Percentiles rank a stretch among this genome's conserved stretches.
Evolutionary conservation across 2,797 vertebrate genomes (phyloP).

Genomic region (Anniella stebbinsi): DNA sequence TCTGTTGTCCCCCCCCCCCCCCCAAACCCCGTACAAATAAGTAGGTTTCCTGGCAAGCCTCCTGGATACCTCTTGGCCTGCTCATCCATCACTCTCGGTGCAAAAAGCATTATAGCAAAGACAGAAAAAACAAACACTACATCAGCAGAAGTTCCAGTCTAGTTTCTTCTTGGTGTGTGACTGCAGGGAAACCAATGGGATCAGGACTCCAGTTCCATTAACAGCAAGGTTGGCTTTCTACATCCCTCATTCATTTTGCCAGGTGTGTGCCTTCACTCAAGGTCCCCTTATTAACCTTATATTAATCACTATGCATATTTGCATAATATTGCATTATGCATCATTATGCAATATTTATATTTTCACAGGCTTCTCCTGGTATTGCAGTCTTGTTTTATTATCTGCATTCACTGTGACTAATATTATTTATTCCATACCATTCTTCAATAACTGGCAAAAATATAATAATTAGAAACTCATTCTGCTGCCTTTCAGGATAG

Average conservation of each 20-base stretch:
- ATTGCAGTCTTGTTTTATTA: slow-evolving; percentile 25
- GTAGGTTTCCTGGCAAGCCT: not conserved
- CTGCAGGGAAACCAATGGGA: slow-evolving; percentile 24
- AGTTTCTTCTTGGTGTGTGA: not conserved
- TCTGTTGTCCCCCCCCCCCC: not conserved
- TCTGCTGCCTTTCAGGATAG: slow-evolving; percentile 42
- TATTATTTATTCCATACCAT: slow-evolving; percentile 56
- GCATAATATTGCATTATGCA: too few species aligned
- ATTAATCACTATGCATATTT: not conserved
- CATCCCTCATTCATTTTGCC: not conserved
- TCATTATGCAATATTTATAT: not conserved
- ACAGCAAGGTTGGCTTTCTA: slow-evolving; percentile 41
- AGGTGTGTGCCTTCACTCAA: not conserved
- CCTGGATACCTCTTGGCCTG: not conserved
- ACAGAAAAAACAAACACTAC: slow-evolving; percentile 6
- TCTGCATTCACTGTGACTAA: slow-evolving; percentile 46
- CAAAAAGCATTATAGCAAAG: slow-evolving; percentile 17
- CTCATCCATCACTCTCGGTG: slow-evolving; percentile 24
- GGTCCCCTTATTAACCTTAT: not conserved
- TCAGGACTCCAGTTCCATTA: slow-evolving; percentile 47
- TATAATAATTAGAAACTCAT: slow-evolving; percentile 50
- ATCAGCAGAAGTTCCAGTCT: slow-evolving; percentile 31
- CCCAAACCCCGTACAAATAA: slow-evolving; percentile 8
- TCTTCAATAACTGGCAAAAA: slow-evolving; percentile 46
- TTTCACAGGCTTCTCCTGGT: slow-evolving; percentile 16